Percentiles rank a stretch among this genome's conserved stretches.
Conservation (phyloP, 2,113 vertebrate genomes). For the Machaerirhynchus nigripectus region DNA sequence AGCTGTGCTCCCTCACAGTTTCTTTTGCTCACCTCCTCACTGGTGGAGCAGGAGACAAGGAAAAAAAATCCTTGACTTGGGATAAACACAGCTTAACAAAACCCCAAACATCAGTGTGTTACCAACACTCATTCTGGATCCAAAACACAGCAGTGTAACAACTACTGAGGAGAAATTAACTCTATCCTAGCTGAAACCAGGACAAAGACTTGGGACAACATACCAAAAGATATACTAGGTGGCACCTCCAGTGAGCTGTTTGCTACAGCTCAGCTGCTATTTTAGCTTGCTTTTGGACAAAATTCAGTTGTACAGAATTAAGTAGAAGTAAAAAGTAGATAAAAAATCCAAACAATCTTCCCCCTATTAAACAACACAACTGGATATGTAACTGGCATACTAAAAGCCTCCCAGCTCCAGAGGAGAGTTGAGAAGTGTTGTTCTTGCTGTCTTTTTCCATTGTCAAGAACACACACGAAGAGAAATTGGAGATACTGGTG, state of each 20-base stretch:
- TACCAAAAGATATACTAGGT: neutral
- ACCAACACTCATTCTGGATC: neutral
- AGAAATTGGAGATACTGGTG: neutral
- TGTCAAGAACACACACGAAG: neutral
- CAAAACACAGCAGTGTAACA: neutral
- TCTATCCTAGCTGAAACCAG: neutral
- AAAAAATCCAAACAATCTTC: neutral
- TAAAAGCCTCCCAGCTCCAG: neutral
- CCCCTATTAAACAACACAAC: neutral
- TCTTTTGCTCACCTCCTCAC: neutral
- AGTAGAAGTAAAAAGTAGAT: neutral
- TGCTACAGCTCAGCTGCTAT: neutral
- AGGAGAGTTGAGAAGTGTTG: neutral
- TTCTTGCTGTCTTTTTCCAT: neutral
- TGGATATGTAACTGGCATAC: neutral
- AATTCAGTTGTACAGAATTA: neutral
- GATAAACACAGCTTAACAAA: neutral
- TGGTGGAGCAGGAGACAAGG: neutral
- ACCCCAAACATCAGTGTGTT: neutral
- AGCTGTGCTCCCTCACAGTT: neutral
- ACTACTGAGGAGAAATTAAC: neutral
- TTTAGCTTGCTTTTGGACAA: neutral
- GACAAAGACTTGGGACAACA: neutral
- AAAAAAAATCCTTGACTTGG: neutral
- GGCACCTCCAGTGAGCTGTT: neutral